Evolutionary conservation across 2,113 vertebrate genomes (phyloP).

Genomic region (Paradoxurus hermaphroditus): DNA sequence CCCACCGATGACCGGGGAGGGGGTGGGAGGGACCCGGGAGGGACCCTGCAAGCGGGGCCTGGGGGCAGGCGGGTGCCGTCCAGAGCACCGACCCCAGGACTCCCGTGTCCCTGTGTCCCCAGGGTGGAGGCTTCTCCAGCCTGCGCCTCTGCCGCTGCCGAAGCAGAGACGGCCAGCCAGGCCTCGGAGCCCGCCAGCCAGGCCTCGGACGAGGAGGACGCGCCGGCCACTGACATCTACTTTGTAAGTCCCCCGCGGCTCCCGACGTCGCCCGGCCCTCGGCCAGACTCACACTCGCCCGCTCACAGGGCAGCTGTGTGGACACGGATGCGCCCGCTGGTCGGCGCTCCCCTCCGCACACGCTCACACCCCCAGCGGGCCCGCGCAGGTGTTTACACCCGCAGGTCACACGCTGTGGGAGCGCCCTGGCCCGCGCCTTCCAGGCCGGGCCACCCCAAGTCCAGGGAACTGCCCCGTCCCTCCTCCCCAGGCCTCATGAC

Average conservation of each 20-base stretch:
- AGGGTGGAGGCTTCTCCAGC: slow-evolving; percentile 86
- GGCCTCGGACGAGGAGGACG: slow-evolving; percentile 94
- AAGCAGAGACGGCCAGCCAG: slow-evolving; percentile 90
- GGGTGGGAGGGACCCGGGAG: fast-evolving
- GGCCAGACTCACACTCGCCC: fast-evolving
- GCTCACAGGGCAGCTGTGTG: not conserved
- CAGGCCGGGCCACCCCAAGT: not conserved
- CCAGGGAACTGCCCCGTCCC: not conserved
- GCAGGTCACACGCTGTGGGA: not conserved
- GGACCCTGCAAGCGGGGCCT: not conserved
- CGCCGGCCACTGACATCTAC: slow-evolving; percentile 95
- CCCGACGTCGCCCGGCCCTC: fast-evolving
- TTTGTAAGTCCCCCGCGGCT: slow-evolving; percentile 89
- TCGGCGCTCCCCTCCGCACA: not conserved
- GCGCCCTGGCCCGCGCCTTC: fast-evolving
- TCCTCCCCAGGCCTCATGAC: not conserved
- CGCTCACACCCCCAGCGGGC: no score
- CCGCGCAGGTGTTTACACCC: fast-evolving
- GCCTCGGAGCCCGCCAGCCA: slow-evolving; percentile 94
- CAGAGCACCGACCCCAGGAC: not conserved
- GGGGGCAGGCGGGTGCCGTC: fast-evolving
- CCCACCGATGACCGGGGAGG: fast-evolving
- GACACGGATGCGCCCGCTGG: not conserved
- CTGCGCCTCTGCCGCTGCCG: slow-evolving; percentile 77
- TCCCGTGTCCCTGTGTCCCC: not conserved